Evolutionary conservation across 2,797 vertebrate species (phyloP), one percentile per base, ranked within the genome.

Genomic region (Enoplosus armatus): DNA sequence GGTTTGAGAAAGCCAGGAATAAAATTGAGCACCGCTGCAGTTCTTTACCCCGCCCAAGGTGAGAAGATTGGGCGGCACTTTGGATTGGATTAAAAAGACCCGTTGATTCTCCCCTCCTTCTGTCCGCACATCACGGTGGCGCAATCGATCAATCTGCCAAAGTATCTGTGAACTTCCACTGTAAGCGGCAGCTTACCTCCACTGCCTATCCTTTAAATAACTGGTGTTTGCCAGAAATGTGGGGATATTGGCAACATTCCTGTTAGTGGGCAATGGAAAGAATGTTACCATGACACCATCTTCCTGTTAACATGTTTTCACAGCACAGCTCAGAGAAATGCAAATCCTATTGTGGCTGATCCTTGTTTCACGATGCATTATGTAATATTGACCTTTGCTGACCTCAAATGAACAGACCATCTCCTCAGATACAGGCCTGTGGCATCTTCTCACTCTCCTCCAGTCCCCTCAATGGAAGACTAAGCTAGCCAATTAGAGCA

Each of bases 1-100:
- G 86, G 85, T 91, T 93, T 84, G 86, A 79, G 85, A 90, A 85
- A 85, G 87, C 64, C 3, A 33, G 81, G 86, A 92, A 91, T 88
- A 80, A 90, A 88, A 87, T 85, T 76, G 80, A 89, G 72, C 83
- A 47, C 76, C 5, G 76, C 82, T 78, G 85, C 82, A 81, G 83
- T 77, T 87, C 88, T 78, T 87, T 77, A 85, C 92, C 89, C 89
- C 77, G 80, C 88, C 91, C 89, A 61, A 89, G 89, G 90, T 94
- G 84, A 87, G 89, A 65, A 51, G 77, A 87, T 9, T 77, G 84
- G 79, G 78, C 73, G 48, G 87, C 84, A 67, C 83, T 82, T 80
- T 64, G 75, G 47, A 94, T 95, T 91, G 85, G 90, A 94, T 93
- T 94, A 91, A 86, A 91, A 78, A 80, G 72, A 94, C 90, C 85